A percentile compares a stretch with the other conserved stretches of the same genome.
Evolutionary conservation across 2,888 invertebrate species (phyloP).

Genomic region (Orgyia antiqua): DNA sequence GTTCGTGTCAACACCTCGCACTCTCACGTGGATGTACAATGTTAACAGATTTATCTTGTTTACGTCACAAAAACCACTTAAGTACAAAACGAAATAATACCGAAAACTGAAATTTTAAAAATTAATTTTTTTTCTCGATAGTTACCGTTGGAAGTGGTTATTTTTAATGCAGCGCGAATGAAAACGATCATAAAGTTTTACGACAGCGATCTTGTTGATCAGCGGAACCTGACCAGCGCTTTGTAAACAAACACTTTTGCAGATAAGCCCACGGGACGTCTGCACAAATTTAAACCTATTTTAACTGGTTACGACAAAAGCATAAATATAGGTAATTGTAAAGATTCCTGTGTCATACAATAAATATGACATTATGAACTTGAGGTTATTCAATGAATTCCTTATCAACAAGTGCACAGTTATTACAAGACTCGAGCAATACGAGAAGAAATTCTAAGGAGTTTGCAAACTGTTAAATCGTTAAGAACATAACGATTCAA

Average conservation of each 20-base stretch:
- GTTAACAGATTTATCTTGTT: constrained; percentile 56
- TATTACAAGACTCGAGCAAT: constrained; percentile 32
- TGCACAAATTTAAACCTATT: constrained; percentile 29
- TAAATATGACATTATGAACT: constrained; percentile 32
- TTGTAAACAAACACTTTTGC: constrained; percentile 53
- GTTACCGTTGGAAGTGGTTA: too few species aligned
- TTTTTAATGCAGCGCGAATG: too few species aligned
- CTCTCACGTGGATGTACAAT: constrained; percentile 62
- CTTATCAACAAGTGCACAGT: too few species aligned
- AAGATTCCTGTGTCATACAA: too few species aligned
- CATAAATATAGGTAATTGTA: too few species aligned
- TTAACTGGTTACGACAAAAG: too few species aligned
- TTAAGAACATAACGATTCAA: constrained; percentile 26
- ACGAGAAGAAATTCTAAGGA: constrained; percentile 30
- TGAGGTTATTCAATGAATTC: constrained; percentile 40
- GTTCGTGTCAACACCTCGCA: constrained; percentile 39
- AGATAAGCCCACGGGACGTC: constrained; percentile 50
- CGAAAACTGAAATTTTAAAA: background rate
- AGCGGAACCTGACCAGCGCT: constrained; percentile 33
- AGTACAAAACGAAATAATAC: constrained; percentile 1
- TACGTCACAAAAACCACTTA: constrained; percentile 18
- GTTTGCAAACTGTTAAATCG: constrained; percentile 37
- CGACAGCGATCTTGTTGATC: constrained; percentile 27
- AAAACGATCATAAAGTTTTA: too few species aligned
- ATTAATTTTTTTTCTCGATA: background rate